Conservation (phyloP, 2,797 vertebrate species). For the Paedocypris micromegethes region DNA sequence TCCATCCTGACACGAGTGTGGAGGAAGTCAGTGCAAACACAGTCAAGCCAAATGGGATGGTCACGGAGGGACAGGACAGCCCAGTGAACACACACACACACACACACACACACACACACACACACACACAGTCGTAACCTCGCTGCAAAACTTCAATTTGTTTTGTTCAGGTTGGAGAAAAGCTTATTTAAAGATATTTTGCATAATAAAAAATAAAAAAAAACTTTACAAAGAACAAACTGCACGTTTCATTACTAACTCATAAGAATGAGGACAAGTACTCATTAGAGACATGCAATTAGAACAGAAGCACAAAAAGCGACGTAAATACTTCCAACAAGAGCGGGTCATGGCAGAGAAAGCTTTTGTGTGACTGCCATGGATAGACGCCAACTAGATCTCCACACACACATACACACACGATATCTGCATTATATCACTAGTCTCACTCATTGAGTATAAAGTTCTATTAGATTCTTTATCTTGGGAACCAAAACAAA, state of each 20-base stretch:
- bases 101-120: slow-evolving; percentile 4
- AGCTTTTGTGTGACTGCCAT: slow-evolving; percentile 5
- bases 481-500: too few species aligned
- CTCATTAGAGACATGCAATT: slow-evolving; percentile 12
- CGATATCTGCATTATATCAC: slow-evolving; percentile 4
- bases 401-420: slow-evolving; percentile 24
- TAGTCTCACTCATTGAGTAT: too few species aligned
- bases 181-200: too few species aligned
- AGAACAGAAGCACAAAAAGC: neutral
- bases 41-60: slow-evolving; percentile 24
- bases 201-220: too few species aligned
- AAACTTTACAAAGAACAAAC: neutral
- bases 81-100: slow-evolving; percentile 18
- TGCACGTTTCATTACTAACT: slow-evolving; percentile 14
- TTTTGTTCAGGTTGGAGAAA: too few species aligned
- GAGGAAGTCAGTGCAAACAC: slow-evolving; percentile 13
- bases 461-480: too few species aligned
- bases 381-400: slow-evolving; percentile 22
- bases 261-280: slow-evolving; percentile 5
- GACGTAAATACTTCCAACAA: slow-evolving; percentile 24
- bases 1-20: slow-evolving; percentile 9
- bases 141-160: too few species aligned
- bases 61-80: slow-evolving; percentile 22
- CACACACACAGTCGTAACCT: neutral
- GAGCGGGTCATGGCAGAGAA: slow-evolving; percentile 21